Percentiles rank a stretch among this genome's conserved stretches.
These are phyloP conservation scores for Agrotis segetum DNA, from an alignment of 2,888 invertebrate genomes.

Conservation along the genomic window DNA sequence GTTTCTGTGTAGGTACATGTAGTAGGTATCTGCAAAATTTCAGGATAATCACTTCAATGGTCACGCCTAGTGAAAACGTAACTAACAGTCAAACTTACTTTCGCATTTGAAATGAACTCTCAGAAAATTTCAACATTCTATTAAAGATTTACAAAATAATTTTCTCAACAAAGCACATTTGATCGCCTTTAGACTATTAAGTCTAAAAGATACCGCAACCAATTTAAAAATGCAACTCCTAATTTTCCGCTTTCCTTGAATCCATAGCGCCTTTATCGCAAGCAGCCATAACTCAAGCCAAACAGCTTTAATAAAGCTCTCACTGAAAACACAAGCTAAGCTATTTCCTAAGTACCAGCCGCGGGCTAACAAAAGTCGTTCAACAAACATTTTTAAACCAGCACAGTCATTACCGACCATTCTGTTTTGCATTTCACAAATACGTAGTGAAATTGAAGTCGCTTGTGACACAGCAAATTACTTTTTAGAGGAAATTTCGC, in stretches of 20 bases:
- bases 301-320: slow-evolving; percentile 66
- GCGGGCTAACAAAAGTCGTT: slow-evolving; percentile 65
- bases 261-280: slow-evolving; percentile 33
- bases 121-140: neutral
- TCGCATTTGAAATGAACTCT: no score
- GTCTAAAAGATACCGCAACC: slow-evolving; percentile 4
- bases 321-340: slow-evolving; percentile 52
- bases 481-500: slow-evolving; percentile 83
- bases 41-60: no score
- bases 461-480: slow-evolving; percentile 87
- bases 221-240: slow-evolving; percentile 25
- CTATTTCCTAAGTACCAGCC: slow-evolving; percentile 60
- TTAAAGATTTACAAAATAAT: neutral
- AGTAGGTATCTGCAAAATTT: no score
- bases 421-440: slow-evolving; percentile 85
- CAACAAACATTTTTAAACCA: slow-evolving; percentile 75
- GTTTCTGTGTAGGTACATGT: no score
- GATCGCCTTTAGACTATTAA: neutral
- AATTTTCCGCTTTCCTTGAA: slow-evolving; percentile 22
- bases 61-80: no score
- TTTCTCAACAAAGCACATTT: neutral
- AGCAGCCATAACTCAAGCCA: slow-evolving; percentile 61
- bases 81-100: no score
- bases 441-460: slow-evolving; percentile 75
- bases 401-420: slow-evolving; percentile 81